phyloP scores from a whole-genome alignment of 1,140 invertebrate species.

The Lordiphosa collinella region DNA sequence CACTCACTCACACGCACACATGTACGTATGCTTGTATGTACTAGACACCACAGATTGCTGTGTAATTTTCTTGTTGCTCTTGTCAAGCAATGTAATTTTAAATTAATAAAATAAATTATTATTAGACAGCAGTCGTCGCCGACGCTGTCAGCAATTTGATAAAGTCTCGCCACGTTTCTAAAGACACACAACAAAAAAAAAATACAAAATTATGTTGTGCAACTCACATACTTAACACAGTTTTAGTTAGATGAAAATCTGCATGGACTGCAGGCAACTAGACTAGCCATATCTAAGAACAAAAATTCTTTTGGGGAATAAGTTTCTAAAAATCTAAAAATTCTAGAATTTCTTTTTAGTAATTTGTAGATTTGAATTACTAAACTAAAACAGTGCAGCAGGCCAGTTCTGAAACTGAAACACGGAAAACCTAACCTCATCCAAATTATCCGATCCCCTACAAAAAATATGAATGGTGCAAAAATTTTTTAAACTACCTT shows the following conservation, averaged over 20 bases:
- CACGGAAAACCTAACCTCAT: too few relatives aligned
- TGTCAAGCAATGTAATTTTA: slow-evolving; percentile 63
- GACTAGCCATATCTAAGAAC: too few relatives aligned
- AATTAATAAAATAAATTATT: slow-evolving; percentile 78
- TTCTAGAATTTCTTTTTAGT: too few relatives aligned
- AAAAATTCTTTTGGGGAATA: too few relatives aligned
- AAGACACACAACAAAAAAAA: background rate
- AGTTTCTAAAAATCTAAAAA: too few relatives aligned
- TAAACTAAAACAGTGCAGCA: too few relatives aligned
- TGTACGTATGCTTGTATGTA: background rate
- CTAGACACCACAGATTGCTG: slow-evolving; percentile 43
- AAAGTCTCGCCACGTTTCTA: slow-evolving; percentile 39
- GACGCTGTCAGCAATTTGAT: slow-evolving; percentile 48
- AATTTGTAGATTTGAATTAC: too few relatives aligned
- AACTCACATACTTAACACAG: slow-evolving; percentile 32
- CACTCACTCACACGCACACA: slow-evolving; percentile 22
- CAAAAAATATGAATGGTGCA: too few relatives aligned
- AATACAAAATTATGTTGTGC: slow-evolving; percentile 30
- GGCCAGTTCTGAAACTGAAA: too few relatives aligned
- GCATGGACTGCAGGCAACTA: background rate
- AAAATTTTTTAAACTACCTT: too few relatives aligned
- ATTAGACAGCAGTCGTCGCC: slow-evolving; percentile 45
- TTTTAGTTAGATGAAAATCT: slow-evolving; percentile 13
- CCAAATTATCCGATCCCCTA: too few relatives aligned
- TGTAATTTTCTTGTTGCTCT: slow-evolving; percentile 67